Evolutionary conservation across 2,797 vertebrate genomes (phyloP).

Genomic region (Sebastes itinus): DNA sequence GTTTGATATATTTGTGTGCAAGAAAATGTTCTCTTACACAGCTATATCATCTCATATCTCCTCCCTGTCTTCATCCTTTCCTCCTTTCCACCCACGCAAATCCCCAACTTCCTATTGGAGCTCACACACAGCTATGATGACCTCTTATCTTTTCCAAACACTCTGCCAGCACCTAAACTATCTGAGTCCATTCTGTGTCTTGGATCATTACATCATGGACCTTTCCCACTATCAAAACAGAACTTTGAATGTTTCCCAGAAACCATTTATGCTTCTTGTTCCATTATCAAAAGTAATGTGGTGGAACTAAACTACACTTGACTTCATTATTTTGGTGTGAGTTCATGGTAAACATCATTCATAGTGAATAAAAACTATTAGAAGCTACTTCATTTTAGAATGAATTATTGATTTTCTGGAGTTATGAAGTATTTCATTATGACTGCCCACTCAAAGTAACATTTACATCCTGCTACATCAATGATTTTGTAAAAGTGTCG

Average conservation of each 20-base stretch:
- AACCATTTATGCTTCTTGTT: neutral
- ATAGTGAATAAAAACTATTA: neutral
- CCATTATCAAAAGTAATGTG: neutral
- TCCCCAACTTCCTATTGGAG: slow-evolving; percentile 1
- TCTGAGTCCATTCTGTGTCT: neutral
- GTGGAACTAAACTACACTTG: neutral
- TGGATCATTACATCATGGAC: neutral
- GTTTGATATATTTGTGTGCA: neutral
- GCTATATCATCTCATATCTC: slow-evolving; percentile 7
- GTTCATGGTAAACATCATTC: neutral
- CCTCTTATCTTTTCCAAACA: slow-evolving; percentile 23
- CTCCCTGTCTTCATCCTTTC: slow-evolving; percentile 7
- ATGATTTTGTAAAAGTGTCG: neutral
- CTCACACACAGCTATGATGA: neutral
- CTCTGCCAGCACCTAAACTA: neutral
- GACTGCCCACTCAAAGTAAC: neutral
- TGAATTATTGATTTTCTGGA: neutral
- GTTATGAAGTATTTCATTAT: too few species aligned
- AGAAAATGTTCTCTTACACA: neutral
- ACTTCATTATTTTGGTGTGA: neutral
- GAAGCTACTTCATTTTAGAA: neutral
- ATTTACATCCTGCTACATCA: neutral
- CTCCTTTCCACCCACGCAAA: slow-evolving; percentile 12
- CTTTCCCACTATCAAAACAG: neutral
- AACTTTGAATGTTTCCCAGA: neutral